Percentiles rank a stretch among this genome's conserved stretches.
phyloP scores from a whole-genome alignment of 2,888 invertebrate species.

The Drosophila parthenogenetica region DNA sequence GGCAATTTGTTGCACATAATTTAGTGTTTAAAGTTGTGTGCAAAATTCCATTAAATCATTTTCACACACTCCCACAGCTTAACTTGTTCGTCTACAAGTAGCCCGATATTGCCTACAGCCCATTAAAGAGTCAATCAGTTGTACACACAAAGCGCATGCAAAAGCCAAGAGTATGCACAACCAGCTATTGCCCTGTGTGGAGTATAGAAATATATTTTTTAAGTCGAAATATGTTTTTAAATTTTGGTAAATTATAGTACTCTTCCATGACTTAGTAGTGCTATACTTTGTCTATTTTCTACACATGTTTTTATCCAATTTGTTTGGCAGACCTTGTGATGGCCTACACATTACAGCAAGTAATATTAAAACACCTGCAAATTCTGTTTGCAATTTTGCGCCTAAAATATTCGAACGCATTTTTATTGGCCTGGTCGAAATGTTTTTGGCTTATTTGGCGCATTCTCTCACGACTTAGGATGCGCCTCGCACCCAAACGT shows the following conservation, averaged over 20 bases:
- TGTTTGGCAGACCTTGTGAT: conserved; percentile 39
- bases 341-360: conserved; percentile 35
- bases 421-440: conserved; percentile 26
- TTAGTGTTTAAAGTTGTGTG: conserved; percentile 40
- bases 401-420: conserved; percentile 12
- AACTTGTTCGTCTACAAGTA: conserved; percentile 18
- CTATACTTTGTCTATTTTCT: not conserved
- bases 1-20: conserved; percentile 33
- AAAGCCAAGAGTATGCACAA: not conserved
- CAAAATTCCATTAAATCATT: conserved; percentile 36
- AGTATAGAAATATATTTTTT: not conserved
- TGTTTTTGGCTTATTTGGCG: conserved; percentile 16
- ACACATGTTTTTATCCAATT: conserved; percentile 33
- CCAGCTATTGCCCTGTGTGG: not conserved
- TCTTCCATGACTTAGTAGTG: not conserved
- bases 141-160: conserved; percentile 31
- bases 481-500: conserved; percentile 22
- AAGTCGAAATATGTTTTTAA: not conserved
- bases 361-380: conserved; percentile 43
- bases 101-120: conserved; percentile 35
- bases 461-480: conserved; percentile 29
- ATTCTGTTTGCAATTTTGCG: conserved; percentile 25
- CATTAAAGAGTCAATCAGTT: conserved; percentile 68
- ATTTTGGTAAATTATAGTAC: not conserved
- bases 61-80: conserved; percentile 15